Evolutionary conservation across 2,113 vertebrate genomes (phyloP).

Genomic region (Rhinoderma darwinii): DNA sequence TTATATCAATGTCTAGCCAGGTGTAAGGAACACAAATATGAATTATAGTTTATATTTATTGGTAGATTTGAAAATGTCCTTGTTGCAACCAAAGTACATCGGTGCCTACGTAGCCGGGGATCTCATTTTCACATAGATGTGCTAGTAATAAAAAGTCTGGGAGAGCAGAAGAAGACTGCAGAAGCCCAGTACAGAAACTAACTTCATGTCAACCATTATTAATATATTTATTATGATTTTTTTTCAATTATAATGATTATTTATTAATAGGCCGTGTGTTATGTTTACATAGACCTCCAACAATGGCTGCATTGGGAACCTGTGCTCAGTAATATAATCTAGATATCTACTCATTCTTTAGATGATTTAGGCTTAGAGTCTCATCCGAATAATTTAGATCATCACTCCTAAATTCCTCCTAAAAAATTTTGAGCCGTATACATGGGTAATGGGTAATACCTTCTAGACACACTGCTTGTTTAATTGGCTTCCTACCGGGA

Average conservation of each 20-base stretch:
- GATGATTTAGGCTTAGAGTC: not conserved
- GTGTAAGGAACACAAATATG: constrained; percentile 1
- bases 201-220: not conserved
- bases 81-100: not conserved
- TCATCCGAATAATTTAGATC: not conserved
- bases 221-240: not conserved
- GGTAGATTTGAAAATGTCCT: constrained; percentile 1
- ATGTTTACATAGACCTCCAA: not conserved
- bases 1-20: not conserved
- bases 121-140: not conserved
- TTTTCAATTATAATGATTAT: not conserved
- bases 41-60: not conserved
- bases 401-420: not conserved
- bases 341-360: not conserved
- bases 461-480: not conserved
- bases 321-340: not conserved
- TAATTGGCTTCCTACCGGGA: no score
- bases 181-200: not conserved
- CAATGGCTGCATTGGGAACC: not conserved
- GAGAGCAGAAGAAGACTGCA: not conserved
- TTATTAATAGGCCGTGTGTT: not conserved
- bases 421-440: not conserved
- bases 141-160: not conserved
- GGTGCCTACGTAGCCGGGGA: not conserved
- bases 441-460: not conserved